Evolutionary conservation across 1,140 invertebrate species (phyloP).

Genomic region (Hetaerina americana): DNA sequence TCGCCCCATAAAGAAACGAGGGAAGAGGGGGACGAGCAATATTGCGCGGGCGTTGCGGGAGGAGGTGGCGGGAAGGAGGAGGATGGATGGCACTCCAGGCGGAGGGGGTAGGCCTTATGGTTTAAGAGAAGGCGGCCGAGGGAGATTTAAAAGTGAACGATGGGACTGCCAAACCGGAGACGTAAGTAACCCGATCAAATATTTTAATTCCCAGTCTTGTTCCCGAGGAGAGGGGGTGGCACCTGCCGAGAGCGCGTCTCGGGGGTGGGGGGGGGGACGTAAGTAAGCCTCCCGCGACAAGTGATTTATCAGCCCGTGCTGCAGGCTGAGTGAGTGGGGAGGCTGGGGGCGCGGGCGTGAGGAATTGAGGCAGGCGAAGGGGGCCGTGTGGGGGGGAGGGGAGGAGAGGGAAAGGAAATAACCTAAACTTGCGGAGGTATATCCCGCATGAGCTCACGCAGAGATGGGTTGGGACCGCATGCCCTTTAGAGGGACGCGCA

Average conservation of each 20-base stretch:
- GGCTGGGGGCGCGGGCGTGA: not conserved
- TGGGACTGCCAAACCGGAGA: not conserved
- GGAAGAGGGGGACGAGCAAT: no score
- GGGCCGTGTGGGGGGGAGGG: not conserved
- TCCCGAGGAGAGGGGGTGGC: not conserved
- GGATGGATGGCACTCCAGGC: no score
- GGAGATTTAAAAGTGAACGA: not conserved
- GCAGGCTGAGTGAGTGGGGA: no score
- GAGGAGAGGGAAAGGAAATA: not conserved
- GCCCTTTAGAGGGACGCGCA: no score
- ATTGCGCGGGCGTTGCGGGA: no score
- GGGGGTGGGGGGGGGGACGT: not conserved
- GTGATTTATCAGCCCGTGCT: no score
- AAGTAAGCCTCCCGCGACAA: no score
- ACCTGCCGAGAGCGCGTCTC: not conserved
- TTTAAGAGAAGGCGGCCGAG: not conserved
- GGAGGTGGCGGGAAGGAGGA: not conserved
- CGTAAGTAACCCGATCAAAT: not conserved
- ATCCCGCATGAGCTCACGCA: no score
- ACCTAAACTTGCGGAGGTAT: not conserved
- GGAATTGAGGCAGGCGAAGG: not conserved
- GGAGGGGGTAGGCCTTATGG: not conserved
- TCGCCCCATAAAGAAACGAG: no score
- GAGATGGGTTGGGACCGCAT: no score
- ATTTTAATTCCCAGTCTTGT: not conserved